Evolutionary conservation across 2,797 vertebrate genomes (phyloP).

Genomic region (Coreius guichenoti): DNA sequence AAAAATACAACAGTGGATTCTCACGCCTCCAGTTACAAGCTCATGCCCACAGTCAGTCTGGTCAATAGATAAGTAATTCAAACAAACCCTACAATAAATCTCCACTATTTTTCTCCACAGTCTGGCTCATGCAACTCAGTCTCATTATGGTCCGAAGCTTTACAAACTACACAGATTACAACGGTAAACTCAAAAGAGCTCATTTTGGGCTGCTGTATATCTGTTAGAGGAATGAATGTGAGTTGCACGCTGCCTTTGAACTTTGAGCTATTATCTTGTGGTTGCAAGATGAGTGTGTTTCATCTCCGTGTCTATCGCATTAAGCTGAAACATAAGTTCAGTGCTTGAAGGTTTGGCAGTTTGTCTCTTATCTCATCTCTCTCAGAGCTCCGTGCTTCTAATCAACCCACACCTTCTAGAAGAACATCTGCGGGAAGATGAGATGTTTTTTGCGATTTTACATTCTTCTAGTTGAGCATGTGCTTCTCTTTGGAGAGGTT

Average conservation of each 20-base stretch:
- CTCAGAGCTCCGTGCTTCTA: neutral
- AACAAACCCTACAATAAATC: conserved; percentile 25
- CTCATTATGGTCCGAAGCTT: conserved; percentile 41
- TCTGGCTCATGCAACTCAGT: conserved; percentile 9
- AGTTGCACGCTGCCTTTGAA: conserved; percentile 23
- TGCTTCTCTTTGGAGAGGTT: neutral
- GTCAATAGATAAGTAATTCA: conserved; percentile 13
- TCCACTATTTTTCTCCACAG: neutral
- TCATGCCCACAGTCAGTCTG: conserved; percentile 50
- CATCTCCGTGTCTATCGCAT: conserved; percentile 21
- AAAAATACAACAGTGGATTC: conserved; percentile 65
- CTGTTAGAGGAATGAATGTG: conserved; percentile 24
- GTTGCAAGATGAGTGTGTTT: conserved; percentile 36
- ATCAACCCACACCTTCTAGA: conserved; percentile 15
- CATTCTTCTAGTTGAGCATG: neutral
- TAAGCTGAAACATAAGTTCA: conserved; percentile 48
- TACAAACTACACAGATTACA: neutral
- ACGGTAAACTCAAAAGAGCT: conserved; percentile 5
- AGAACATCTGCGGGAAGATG: neutral
- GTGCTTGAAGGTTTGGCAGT: conserved; percentile 27
- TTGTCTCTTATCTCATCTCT: conserved; percentile 50
- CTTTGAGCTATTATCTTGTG: conserved; percentile 25
- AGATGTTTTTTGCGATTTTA: neutral
- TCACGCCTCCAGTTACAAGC: conserved; percentile 60
- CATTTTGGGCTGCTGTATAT: conserved; percentile 6